Conservation (phyloP, 2,797 vertebrate species). For the Gallinago nigripennis region DNA sequence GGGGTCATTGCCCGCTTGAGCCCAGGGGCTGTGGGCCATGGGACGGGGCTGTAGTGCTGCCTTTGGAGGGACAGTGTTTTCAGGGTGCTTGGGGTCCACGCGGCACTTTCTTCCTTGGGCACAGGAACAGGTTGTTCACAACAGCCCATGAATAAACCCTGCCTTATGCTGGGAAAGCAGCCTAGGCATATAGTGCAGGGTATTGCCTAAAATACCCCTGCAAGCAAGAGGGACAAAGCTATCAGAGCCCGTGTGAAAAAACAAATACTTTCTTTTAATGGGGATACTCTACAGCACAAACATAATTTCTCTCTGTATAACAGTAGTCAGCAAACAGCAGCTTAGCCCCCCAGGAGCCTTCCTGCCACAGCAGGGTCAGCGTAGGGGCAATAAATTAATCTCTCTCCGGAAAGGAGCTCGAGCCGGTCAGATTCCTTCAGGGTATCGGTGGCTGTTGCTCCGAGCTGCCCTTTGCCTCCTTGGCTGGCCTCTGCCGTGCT, state of each 20-base stretch:
- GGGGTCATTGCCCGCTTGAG: not conserved
- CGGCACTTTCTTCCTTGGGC: not conserved
- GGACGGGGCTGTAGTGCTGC: not conserved
- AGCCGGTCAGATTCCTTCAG: not conserved
- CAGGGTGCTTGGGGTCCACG: not conserved
- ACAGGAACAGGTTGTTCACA: not conserved
- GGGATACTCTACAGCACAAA: not conserved
- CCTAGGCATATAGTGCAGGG: accelerated
- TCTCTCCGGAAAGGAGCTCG: not conserved
- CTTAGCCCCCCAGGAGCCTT: not conserved
- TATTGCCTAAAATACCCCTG: accelerated
- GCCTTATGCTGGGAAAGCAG: not conserved
- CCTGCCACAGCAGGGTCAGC: not conserved
- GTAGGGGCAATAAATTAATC: slow-evolving; percentile 11
- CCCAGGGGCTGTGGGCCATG: not conserved
- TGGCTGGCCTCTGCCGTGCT: accelerated
- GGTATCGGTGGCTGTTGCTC: accelerated
- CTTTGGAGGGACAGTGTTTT: not conserved
- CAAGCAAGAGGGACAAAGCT: not conserved
- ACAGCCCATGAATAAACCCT: not conserved
- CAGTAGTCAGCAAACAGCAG: not conserved
- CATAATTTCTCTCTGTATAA: not conserved
- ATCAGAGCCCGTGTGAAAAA: not conserved
- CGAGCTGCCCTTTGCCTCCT: not conserved
- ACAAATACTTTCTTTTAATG: slow-evolving; percentile 8